phyloP scores from a whole-genome alignment of 2,797 vertebrate species.

The Sebastes nivosus region DNA sequence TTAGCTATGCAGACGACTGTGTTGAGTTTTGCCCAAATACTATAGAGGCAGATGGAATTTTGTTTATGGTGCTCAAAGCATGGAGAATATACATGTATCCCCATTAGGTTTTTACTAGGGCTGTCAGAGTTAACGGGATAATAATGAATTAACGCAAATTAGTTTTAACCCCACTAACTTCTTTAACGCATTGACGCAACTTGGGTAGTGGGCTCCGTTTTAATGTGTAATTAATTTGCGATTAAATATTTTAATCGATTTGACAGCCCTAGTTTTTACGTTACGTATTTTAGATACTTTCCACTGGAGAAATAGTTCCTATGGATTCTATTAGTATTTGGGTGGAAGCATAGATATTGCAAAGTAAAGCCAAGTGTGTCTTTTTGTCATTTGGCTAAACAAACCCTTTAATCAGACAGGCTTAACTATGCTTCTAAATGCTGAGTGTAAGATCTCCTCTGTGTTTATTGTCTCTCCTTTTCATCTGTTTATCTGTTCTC shows the following conservation, averaged over 20 bases:
- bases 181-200: no score
- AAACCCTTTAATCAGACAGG: not conserved
- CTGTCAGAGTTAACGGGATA: no score
- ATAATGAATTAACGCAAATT: no score
- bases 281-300: not conserved
- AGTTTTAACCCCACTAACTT: no score
- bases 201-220: no score
- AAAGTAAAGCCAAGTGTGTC: not conserved
- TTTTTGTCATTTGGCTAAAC: not conserved
- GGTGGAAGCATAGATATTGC: not conserved
- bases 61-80: not conserved
- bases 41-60: not conserved
- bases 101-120: no score
- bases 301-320: not conserved
- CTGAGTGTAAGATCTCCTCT: not conserved
- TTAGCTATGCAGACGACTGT: not conserved
- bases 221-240: no score
- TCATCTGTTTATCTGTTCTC: not conserved
- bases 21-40: not conserved
- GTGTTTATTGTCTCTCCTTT: not conserved
- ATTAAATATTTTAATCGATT: no score
- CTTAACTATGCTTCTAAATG: not conserved
- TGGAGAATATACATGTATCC: no score
- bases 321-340: not conserved
- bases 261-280: no score